Conservation (phyloP, 2,888 invertebrate genomes). For the Hyposoter didymator region DNA sequence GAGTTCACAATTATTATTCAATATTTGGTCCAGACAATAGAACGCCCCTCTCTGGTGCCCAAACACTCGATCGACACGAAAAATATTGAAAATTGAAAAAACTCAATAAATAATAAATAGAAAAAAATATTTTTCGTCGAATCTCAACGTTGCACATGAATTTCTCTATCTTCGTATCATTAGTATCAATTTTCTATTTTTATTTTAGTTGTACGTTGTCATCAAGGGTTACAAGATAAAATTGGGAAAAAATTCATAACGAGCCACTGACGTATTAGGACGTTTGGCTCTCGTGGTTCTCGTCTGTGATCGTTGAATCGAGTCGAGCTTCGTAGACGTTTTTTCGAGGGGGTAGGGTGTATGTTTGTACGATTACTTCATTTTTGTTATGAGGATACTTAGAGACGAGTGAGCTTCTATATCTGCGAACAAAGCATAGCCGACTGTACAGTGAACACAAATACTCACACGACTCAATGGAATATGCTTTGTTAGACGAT, state of each 20-base stretch:
- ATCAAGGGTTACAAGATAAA: neutral
- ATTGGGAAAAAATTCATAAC: neutral
- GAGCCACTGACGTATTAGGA: neutral
- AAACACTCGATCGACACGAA: too few species aligned
- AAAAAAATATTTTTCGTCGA: too few species aligned
- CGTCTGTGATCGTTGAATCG: neutral
- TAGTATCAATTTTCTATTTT: neutral
- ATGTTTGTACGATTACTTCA: neutral
- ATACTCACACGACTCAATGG: neutral
- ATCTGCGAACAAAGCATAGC: neutral
- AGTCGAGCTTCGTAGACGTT: neutral
- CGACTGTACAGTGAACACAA: neutral
- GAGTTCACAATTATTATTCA: too few species aligned
- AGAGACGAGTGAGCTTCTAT: neutral
- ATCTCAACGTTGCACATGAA: too few species aligned
- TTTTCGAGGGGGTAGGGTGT: neutral
- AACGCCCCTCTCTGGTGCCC: too few species aligned
- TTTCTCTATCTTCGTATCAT: constrained; percentile 7
- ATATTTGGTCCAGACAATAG: too few species aligned
- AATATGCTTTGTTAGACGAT: constrained; percentile 37
- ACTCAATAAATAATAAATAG: too few species aligned
- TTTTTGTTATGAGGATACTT: neutral
- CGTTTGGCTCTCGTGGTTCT: neutral
- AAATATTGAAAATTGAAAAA: too few species aligned
- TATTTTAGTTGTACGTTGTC: neutral